Conservation (phyloP, 2,797 vertebrate species). For the Myotis vivesi region DNA sequence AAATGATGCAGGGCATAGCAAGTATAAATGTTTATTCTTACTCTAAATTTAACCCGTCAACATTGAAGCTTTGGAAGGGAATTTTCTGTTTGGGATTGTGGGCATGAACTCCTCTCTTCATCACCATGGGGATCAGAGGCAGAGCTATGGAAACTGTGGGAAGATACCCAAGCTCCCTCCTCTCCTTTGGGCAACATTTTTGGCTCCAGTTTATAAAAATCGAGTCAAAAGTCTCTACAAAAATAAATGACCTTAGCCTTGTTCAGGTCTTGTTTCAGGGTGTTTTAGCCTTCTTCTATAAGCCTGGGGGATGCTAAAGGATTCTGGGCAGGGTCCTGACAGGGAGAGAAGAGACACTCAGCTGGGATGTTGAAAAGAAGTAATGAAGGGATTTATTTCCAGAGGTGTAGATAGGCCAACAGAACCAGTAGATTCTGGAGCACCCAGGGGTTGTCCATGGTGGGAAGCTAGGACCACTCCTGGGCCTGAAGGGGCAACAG, state of each 20-base stretch:
- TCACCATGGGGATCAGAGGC: background rate
- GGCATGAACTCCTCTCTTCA: background rate
- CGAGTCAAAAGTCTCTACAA: background rate
- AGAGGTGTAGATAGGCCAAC: background rate
- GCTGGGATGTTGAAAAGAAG: background rate
- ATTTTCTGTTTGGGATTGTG: background rate
- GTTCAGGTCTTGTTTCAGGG: background rate
- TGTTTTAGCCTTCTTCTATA: background rate
- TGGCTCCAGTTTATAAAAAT: background rate
- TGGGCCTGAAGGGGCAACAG: background rate
- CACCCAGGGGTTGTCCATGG: background rate
- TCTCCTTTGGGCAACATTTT: background rate
- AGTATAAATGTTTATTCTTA: constrained; percentile 57
- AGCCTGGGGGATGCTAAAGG: background rate
- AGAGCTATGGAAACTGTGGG: background rate
- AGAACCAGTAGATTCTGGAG: background rate
- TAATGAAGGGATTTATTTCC: background rate
- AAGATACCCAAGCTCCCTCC: background rate
- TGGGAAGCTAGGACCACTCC: background rate
- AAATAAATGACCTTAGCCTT: background rate
- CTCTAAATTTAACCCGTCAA: constrained; percentile 56
- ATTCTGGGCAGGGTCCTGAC: background rate
- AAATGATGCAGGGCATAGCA: constrained; percentile 11
- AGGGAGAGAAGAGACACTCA: background rate
- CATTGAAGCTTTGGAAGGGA: background rate